Evolutionary conservation across 2,797 vertebrate species (phyloP).

Genomic region (Tenualosa thibaudeaui): DNA sequence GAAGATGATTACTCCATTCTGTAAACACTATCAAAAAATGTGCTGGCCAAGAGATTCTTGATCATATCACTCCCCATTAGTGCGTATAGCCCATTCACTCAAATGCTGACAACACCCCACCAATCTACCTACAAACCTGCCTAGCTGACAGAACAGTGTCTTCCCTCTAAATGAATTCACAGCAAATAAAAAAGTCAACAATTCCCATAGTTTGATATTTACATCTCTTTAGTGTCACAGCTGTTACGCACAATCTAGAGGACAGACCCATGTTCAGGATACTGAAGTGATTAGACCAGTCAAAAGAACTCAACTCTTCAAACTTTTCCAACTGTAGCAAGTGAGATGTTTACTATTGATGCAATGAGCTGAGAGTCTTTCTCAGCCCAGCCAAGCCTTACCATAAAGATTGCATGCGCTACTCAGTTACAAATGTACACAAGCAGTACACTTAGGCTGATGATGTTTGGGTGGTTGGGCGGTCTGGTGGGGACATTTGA

Average conservation of each 20-base stretch:
- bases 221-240: slow-evolving; percentile 5
- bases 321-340: neutral
- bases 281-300: neutral
- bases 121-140: neutral
- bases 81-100: neutral
- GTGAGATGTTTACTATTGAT: neutral
- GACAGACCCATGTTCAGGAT: neutral
- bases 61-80: neutral
- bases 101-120: neutral
- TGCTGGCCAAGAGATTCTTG: slow-evolving; percentile 5
- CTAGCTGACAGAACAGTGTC: neutral
- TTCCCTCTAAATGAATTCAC: neutral
- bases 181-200: slow-evolving; percentile 6
- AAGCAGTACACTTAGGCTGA: slow-evolving; percentile 12
- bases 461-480: neutral
- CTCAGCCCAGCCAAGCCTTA: neutral
- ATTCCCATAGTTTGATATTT: neutral
- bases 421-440: neutral
- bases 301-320: neutral
- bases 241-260: neutral
- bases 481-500: slow-evolving; percentile 1
- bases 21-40: slow-evolving; percentile 18
- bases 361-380: neutral
- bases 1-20: slow-evolving; percentile 1
- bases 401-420: slow-evolving; percentile 16